A percentile compares a stretch with the other conserved stretches of the same genome.
Conservation (phyloP, 2,888 invertebrate genomes). For the Sphaerophoria rueppellii region DNA sequence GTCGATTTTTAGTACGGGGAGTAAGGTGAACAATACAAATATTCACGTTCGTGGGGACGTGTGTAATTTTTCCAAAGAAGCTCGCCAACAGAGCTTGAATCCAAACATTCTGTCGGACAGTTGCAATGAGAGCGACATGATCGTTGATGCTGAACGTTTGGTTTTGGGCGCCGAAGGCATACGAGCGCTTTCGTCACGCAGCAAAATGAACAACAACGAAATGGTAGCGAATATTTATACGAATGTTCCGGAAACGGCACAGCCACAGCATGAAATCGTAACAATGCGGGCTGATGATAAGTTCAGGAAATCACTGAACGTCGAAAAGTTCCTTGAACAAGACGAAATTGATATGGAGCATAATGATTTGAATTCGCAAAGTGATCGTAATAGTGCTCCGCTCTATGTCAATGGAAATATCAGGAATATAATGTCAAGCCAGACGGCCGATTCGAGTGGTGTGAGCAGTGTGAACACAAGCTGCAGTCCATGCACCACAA, state of each 20-base stretch:
- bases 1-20: constrained; percentile 86
- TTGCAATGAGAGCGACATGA: constrained; percentile 83
- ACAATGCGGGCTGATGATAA: constrained; percentile 78
- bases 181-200: constrained; percentile 76
- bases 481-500: constrained; percentile 46
- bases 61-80: constrained; percentile 74
- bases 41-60: constrained; percentile 83
- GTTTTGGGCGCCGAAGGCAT: constrained; percentile 81
- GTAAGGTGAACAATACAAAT: constrained; percentile 92
- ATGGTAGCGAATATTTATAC: constrained; percentile 85
- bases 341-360: constrained; percentile 77
- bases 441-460: constrained; percentile 41
- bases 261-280: constrained; percentile 85
- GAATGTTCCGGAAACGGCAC: constrained; percentile 85
- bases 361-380: constrained; percentile 78
- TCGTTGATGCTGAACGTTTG: constrained; percentile 78
- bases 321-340: constrained; percentile 79
- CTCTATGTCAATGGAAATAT: constrained; percentile 80
- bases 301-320: constrained; percentile 77
- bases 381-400: constrained; percentile 78
- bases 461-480: constrained; percentile 59
- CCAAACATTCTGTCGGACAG: constrained; percentile 87
- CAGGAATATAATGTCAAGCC: constrained; percentile 60
- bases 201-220: constrained; percentile 79
- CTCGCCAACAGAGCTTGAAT: constrained; percentile 83